Base-by-base conservation (phyloP, 2,113 vertebrate species). In the Aptenodytes forsteri region DNA sequence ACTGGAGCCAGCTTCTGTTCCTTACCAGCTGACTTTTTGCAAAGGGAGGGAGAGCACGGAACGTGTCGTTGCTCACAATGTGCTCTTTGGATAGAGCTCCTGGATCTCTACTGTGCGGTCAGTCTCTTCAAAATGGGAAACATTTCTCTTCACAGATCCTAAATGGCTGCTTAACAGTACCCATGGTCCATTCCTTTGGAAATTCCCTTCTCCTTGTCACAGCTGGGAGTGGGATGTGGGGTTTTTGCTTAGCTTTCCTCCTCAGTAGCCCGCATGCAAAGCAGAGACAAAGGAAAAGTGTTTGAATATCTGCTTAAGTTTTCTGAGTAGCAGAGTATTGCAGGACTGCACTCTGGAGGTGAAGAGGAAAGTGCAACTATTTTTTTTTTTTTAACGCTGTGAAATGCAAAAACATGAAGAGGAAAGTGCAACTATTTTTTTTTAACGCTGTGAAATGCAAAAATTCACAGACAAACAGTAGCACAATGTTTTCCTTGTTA, bases 1-100 rank as follows among this genome's bases (percentile, higher is more conserved):
- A 11, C 78, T 80, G 79, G 34, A 88, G 82, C 82, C 95, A 96
- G 75, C 9, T 89, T 36, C 75, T 95, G 71, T 87, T 97, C 78
- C 82, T 90, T 65, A 83, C 27, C 36, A 83, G 40, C 89, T 96
- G 91, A 44, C 36, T 72, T 73, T 88, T 73, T 88, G 78, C 25
- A 62, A 77, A 61, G 69, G 61, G 55, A 64, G 11, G 38, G 46
- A 72, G 75, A 71, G 46, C n/a, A 47, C 1, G 5, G 56, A 73
- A 65, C 3, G 2, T 32, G 70, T 27, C 2, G 1, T 78, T 66
- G 61, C 75, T 93, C 71, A 49, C 75, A 69, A 0, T 83, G 62
- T 90, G 36, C 70, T 77, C 34, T 64, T 75, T 85, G 78, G 81
- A 44, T 75, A 26, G 47, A 61, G 16, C 36, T 71, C 65, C 47